Conservation (phyloP, 37 sponge, comb jelly and placozoan genomes). For the Tethya wilhelma region DNA sequence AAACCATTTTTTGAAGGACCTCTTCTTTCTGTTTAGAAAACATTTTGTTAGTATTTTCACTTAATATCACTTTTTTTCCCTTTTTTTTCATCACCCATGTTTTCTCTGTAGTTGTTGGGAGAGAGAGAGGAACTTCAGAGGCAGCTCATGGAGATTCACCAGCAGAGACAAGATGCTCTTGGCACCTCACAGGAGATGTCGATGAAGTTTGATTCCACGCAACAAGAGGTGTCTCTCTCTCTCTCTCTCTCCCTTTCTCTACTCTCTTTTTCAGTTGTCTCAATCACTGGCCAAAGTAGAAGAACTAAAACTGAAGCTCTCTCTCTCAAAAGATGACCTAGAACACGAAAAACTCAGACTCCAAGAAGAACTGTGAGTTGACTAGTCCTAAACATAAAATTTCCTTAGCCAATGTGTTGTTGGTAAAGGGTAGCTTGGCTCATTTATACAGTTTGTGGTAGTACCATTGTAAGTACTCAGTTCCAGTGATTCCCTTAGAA, state of each 20-base stretch:
- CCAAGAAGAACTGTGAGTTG: slow-evolving; percentile 40
- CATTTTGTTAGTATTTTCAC: not conserved
- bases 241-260: not conserved
- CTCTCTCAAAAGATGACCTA: not conserved
- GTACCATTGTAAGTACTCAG: too few species aligned
- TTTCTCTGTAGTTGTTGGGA: not conserved
- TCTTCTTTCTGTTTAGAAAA: not conserved
- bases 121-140: slow-evolving; percentile 19
- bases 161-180: slow-evolving; percentile 25
- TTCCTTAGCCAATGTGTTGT: too few species aligned
- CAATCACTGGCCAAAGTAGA: slow-evolving; percentile 18
- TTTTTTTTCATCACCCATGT: not conserved
- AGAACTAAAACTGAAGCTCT: slow-evolving; percentile 4
- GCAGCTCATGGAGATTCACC: slow-evolving; percentile 6
- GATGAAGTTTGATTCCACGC: slow-evolving; percentile 8
- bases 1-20: not conserved
- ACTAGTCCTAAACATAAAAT: not conserved
- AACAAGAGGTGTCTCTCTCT: slow-evolving; percentile 6
- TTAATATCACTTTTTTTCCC: not conserved
- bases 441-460: too few species aligned
- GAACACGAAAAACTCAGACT: slow-evolving; percentile 33
- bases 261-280: slow-evolving; percentile 13
- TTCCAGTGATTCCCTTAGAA: not conserved
- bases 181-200: slow-evolving; percentile 16
- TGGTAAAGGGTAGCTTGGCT: too few species aligned